Evolutionary conservation across 2,888 invertebrate species (phyloP).

Genomic region (Drosophila mayaguana): DNA sequence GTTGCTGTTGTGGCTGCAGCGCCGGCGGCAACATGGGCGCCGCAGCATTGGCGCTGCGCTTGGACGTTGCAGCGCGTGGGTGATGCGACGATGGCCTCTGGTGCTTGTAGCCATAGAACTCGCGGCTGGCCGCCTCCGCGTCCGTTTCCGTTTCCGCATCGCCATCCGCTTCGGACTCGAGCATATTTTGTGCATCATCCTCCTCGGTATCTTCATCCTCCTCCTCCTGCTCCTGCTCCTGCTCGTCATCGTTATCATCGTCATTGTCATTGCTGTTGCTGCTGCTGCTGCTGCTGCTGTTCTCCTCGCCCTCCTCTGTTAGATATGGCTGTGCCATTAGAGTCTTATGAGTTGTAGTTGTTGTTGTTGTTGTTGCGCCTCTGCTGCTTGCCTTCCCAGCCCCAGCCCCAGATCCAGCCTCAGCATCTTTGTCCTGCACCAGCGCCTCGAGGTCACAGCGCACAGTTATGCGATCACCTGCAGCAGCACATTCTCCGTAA

Average conservation of each 20-base stretch:
- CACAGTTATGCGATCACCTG: slow-evolving; percentile 92
- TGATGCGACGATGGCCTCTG: slow-evolving; percentile 45
- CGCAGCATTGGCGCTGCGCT: slow-evolving; percentile 28
- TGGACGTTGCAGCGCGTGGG: slow-evolving; percentile 39
- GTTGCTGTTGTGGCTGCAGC: slow-evolving; percentile 41
- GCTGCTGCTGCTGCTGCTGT: slow-evolving; percentile 34
- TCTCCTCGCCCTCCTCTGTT: slow-evolving; percentile 32
- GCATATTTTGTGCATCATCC: slow-evolving; percentile 66
- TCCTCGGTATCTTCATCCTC: slow-evolving; percentile 62
- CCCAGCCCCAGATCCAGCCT: neutral
- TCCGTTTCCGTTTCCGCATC: slow-evolving; percentile 21
- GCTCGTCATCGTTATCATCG: slow-evolving; percentile 40
- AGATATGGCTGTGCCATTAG: slow-evolving; percentile 17
- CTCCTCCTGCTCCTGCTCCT: slow-evolving; percentile 45
- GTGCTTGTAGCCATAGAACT: slow-evolving; percentile 68
- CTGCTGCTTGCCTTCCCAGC: slow-evolving; percentile 24
- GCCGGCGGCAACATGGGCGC: slow-evolving; percentile 58
- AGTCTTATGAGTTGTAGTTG: slow-evolving; percentile 45
- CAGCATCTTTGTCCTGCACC: slow-evolving; percentile 84
- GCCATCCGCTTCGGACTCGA: slow-evolving; percentile 47
- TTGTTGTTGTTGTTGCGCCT: slow-evolving; percentile 47
- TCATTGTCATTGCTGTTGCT: slow-evolving; percentile 32
- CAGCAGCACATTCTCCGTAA: neutral
- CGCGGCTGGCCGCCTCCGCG: slow-evolving; percentile 58
- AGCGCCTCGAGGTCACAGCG: slow-evolving; percentile 94